phyloP scores from a whole-genome alignment of 2,888 invertebrate species.

The Rhagium mordax region DNA sequence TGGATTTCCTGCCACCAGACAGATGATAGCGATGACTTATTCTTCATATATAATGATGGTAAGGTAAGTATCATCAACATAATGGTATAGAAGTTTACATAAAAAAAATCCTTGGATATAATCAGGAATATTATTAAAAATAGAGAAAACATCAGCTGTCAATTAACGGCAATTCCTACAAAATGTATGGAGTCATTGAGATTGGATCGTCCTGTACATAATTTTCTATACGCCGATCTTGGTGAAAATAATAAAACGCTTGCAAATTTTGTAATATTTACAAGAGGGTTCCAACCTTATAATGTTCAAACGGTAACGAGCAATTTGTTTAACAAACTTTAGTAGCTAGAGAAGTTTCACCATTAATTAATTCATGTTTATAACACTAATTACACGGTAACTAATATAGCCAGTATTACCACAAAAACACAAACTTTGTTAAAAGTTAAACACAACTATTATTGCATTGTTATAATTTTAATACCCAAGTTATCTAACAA shows the following conservation, averaged over 20 bases:
- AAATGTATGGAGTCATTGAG: neutral
- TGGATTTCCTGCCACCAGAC: no score
- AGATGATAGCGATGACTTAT: no score
- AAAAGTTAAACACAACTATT: neutral
- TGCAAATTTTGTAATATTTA: neutral
- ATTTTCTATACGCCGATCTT: slow-evolving; percentile 27
- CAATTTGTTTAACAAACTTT: slow-evolving; percentile 11
- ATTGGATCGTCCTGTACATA: neutral
- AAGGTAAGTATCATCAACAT: no score
- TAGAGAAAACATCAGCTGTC: no score
- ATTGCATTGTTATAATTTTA: neutral
- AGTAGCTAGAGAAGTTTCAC: neutral
- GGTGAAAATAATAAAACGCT: slow-evolving; percentile 19
- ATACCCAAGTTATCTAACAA: neutral
- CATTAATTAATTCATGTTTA: neutral
- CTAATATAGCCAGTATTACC: neutral
- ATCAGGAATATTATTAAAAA: no score
- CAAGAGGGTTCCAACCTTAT: neutral
- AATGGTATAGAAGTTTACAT: no score
- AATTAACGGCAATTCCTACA: no score
- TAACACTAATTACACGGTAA: neutral
- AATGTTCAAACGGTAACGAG: neutral
- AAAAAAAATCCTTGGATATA: no score
- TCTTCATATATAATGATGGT: no score
- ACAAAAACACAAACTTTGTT: neutral